Base-by-base conservation (phyloP, 1,140 invertebrate genomes). In the Callitettix versicolor region DNA sequence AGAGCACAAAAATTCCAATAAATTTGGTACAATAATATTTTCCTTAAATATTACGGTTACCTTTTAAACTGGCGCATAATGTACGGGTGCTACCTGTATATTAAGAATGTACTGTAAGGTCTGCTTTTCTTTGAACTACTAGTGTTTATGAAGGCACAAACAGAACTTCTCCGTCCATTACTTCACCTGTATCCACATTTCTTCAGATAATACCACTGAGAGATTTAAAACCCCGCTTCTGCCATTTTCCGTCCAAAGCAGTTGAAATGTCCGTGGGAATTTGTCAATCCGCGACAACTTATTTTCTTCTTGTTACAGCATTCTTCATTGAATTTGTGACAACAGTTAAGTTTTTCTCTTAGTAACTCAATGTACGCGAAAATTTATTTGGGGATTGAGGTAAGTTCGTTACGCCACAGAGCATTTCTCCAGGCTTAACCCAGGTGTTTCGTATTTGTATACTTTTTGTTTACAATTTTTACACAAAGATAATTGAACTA, bases 181-280 rank as follows among this genome's bases (percentile, higher is more conserved):
- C 21, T 22, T 46, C 20, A 14, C 43, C 43, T 18, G 15, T 46
- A 22, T 46, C 43, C 15, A 46, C 20, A 22, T 18, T 46, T 18
- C 5, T 46, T 5, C 43, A 14, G 4, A 18, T 46, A 20, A 46
- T 21, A 46, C 43, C 43, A 46, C 20, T 46, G 4, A 46, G 21
- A 14, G 43, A 46, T 21, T 46, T 46, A 22, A 46, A 46, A 15
- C 43, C 43, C 4, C 43, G 17, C 15, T 21, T 17, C 30, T 57
- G 56, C 58, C 60, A 62, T 18, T 58, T 47, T 18, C 55, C 60
- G 54, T 62, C 60, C 40, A 60, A 51, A 21, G 55, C 43, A 33
- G 42, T 44, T 50, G 44, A 42, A 21, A 60, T 34, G 24, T 62
- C 55, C 17, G 14, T 34, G 12, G 24, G 41, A 44, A 22, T 53